Conservation (phyloP, 37 sponge, comb jelly and placozoan genomes). For the Axinella damicornis region DNA sequence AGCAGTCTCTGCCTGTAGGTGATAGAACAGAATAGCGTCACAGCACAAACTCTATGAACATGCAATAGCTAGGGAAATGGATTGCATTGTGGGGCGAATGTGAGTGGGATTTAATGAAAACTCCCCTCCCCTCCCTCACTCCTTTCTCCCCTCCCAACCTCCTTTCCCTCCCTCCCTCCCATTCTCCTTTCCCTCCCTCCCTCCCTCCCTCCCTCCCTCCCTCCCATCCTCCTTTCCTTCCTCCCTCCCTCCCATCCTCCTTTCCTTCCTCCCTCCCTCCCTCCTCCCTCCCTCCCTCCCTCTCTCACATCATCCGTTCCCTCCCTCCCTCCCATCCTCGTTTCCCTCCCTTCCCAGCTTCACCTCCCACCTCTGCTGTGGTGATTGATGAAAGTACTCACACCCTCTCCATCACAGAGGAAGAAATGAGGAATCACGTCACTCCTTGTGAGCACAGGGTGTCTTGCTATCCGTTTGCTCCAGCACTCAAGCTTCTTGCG, state of each 20-base stretch:
- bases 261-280: too few relatives aligned
- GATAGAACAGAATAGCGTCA: too few relatives aligned
- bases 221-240: too few relatives aligned
- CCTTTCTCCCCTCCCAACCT: neutral
- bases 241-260: neutral
- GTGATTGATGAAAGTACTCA: conserved; percentile 22
- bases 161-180: too few relatives aligned
- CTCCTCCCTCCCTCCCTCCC: neutral
- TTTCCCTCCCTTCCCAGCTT: conserved; percentile 30
- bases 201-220: too few relatives aligned
- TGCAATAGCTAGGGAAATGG: neutral
- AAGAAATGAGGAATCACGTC: conserved; percentile 85
- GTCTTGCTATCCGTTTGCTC: conserved; percentile 95
- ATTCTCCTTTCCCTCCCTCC: too few relatives aligned
- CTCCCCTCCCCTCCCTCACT: neutral
- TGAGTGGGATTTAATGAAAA: too few relatives aligned
- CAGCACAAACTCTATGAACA: too few relatives aligned
- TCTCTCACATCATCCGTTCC: neutral
- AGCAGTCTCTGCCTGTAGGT: conserved; percentile 81
- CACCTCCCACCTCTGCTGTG: conserved; percentile 54
- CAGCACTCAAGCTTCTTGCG: conserved; percentile 90
- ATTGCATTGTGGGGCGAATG: too few relatives aligned
- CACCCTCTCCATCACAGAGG: conserved; percentile 58
- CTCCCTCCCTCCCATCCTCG: conserved; percentile 9
- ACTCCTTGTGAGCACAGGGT: conserved; percentile 87